These are phyloP conservation scores for Chlorodrepanis virens DNA, from an alignment of 2,113 vertebrate species.

Conservation along the genomic window DNA sequence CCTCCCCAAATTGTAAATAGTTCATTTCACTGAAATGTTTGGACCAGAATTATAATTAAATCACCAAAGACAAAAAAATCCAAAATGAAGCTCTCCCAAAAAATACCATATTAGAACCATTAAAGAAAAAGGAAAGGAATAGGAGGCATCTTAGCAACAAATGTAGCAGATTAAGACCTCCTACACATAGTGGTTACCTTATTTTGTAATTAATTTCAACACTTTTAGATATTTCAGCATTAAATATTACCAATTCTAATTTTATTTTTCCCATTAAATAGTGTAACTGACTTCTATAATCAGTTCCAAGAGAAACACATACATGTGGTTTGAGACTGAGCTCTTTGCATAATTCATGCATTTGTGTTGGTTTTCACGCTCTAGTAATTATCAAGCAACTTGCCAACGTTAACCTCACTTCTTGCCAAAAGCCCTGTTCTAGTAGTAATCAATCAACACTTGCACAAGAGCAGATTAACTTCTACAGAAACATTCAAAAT, in stretches of 20 bases:
- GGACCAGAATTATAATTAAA: background rate
- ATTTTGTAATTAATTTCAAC: conserved; percentile 2
- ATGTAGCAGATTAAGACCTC: background rate
- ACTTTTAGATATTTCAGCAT: background rate
- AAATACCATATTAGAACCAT: background rate
- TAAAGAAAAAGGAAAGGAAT: background rate
- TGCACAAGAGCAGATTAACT: background rate
- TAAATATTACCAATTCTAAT: background rate
- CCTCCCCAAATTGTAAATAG: background rate
- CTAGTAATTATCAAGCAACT: conserved; percentile 26
- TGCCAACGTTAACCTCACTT: background rate
- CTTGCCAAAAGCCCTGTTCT: conserved; percentile 26
- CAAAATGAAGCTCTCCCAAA: background rate
- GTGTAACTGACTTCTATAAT: background rate
- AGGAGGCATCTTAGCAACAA: background rate
- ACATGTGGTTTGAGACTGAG: background rate
- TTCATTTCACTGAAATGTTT: background rate
- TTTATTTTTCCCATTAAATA: background rate
- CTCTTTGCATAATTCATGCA: background rate
- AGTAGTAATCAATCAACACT: conserved; percentile 25
- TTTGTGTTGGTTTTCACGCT: conserved; percentile 26
- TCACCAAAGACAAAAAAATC: background rate
- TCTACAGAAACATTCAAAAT: background rate
- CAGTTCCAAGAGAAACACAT: background rate
- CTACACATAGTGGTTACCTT: background rate